Percentiles rank a stretch among this genome's conserved stretches.
These are phyloP conservation scores for Micronisus gabar DNA, from an alignment of 2,113 vertebrate genomes.

Conservation along the genomic window DNA sequence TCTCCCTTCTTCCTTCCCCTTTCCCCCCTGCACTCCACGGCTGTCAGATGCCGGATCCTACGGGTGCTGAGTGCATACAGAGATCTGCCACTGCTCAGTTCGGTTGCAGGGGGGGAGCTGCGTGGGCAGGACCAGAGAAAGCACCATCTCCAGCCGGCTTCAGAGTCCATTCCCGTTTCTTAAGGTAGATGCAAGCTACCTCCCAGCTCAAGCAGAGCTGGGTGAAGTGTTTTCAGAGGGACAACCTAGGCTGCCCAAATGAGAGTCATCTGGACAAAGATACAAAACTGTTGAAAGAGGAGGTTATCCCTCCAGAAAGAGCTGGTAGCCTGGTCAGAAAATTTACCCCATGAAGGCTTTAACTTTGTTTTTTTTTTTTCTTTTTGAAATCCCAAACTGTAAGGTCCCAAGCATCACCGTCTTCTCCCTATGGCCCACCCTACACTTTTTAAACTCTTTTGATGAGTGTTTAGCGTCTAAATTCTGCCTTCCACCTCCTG, in stretches of 20 bases:
- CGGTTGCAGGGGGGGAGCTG: background rate
- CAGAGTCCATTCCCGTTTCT: background rate
- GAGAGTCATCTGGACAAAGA: background rate
- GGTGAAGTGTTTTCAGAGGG: background rate
- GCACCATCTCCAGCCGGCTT: background rate
- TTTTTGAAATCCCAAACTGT: background rate
- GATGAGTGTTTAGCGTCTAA: background rate
- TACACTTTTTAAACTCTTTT: background rate
- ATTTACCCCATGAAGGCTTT: background rate
- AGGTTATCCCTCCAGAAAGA: background rate
- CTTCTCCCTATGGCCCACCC: background rate
- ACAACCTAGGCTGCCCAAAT: background rate
- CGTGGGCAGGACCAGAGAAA: background rate
- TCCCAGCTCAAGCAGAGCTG: background rate
- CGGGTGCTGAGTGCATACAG: rapidly evolving
- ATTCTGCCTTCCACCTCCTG: background rate
- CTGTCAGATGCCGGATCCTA: background rate
- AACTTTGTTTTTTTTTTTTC: background rate
- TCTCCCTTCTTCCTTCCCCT: background rate
- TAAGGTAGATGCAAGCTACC: background rate
- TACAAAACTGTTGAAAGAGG: background rate
- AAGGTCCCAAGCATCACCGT: background rate
- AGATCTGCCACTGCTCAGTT: background rate
- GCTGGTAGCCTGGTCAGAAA: background rate
- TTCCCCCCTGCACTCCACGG: rapidly evolving